phyloP scores from a whole-genome alignment of 2,888 invertebrate genomes.

The Ommatoiulus sabulosus region DNA sequence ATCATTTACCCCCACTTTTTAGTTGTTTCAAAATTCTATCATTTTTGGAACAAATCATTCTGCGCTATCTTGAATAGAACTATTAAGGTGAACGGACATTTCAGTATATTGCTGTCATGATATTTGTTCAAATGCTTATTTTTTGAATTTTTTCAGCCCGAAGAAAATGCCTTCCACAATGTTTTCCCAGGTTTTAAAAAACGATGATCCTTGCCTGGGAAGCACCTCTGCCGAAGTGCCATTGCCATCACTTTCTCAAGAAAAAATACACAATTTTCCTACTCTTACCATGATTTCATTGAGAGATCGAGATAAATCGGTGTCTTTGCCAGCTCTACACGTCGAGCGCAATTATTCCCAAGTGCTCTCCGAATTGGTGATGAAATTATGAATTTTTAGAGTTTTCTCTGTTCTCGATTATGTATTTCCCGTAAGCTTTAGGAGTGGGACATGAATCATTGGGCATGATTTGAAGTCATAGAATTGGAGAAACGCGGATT shows the following conservation, averaged over 20 bases:
- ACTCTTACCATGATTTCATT: slow-evolving; percentile 66
- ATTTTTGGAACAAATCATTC: too few relatives aligned
- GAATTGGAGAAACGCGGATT: too few relatives aligned
- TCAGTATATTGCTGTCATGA: too few relatives aligned
- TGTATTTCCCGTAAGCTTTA: background rate
- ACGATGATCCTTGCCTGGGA: slow-evolving; percentile 70
- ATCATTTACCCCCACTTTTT: too few relatives aligned
- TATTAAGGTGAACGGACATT: too few relatives aligned
- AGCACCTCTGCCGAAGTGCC: slow-evolving; percentile 67
- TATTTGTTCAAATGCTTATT: too few relatives aligned
- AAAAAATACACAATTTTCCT: slow-evolving; percentile 58
- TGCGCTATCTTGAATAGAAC: too few relatives aligned
- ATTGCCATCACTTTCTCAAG: slow-evolving; percentile 65
- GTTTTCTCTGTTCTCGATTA: background rate
- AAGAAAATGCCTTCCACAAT: slow-evolving; percentile 60
- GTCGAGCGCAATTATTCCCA: slow-evolving; percentile 70
- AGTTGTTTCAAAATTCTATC: too few relatives aligned
- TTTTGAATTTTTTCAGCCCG: slow-evolving; percentile 60
- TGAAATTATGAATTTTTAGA: slow-evolving; percentile 66
- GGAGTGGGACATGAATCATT: background rate
- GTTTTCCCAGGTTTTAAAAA: slow-evolving; percentile 63
- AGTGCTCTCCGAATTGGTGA: slow-evolving; percentile 70
- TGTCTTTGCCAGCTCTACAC: slow-evolving; percentile 68
- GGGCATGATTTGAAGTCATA: background rate
- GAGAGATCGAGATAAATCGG: slow-evolving; percentile 67